These are phyloP conservation scores for Drosophila kikkawai DNA, from an alignment of 1,140 invertebrate species.

Conservation along the genomic window DNA sequence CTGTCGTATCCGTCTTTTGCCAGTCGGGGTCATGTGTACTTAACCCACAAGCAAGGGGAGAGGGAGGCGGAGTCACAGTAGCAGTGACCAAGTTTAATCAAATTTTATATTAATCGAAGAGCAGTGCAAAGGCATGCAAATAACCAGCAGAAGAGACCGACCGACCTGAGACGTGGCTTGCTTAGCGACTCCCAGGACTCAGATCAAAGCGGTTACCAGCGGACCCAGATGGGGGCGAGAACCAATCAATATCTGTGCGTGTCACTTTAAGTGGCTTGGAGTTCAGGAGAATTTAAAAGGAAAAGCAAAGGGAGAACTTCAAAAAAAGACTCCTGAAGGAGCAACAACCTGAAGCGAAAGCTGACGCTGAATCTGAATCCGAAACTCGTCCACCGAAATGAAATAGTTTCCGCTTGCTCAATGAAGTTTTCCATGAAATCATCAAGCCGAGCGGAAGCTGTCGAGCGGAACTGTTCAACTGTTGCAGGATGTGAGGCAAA, in stretches of 20 bases:
- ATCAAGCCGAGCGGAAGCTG: constrained; percentile 81
- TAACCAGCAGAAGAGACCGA: constrained; percentile 54
- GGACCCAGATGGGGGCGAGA: background rate
- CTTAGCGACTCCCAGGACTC: constrained; percentile 29
- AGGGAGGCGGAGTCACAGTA: background rate
- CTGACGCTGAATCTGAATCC: constrained; percentile 10
- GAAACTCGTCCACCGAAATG: constrained; percentile 59
- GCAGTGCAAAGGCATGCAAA: constrained; percentile 81
- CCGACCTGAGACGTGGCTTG: constrained; percentile 49
- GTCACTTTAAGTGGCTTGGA: constrained; percentile 57
- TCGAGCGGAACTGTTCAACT: constrained; percentile 76
- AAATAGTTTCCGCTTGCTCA: constrained; percentile 82
- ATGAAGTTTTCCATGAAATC: constrained; percentile 83
- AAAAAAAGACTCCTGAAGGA: constrained; percentile 55
- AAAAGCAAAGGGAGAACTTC: constrained; percentile 58
- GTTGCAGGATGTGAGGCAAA: constrained; percentile 54
- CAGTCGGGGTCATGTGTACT: constrained; percentile 75
- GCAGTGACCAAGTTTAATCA: constrained; percentile 77
- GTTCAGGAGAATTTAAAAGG: constrained; percentile 40
- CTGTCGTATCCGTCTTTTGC: constrained; percentile 47
- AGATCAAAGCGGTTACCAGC: constrained; percentile 51
- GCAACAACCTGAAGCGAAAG: constrained; percentile 20
- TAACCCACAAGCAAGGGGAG: constrained; percentile 62
- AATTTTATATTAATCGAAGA: constrained; percentile 84
- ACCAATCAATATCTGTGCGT: constrained; percentile 53